Percentiles rank a stretch among this genome's conserved stretches.
phyloP scores from a whole-genome alignment of 2,888 invertebrate genomes.

The Clivina fossor region DNA sequence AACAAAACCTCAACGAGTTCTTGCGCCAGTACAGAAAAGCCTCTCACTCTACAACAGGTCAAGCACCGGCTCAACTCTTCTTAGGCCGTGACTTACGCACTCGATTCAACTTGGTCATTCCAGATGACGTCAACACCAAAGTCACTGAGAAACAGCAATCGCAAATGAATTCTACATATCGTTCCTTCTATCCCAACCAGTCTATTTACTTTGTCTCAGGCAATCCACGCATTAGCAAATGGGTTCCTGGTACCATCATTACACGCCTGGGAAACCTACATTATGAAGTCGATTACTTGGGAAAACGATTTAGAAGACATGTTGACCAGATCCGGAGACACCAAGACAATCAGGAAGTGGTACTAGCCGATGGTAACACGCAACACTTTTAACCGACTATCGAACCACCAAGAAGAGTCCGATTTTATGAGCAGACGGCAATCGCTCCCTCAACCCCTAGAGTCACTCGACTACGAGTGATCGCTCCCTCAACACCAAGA shows the following conservation, averaged over 20 bases:
- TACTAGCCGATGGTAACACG: no score
- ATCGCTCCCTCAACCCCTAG: no score
- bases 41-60: slow-evolving; percentile 29
- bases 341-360: no score
- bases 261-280: slow-evolving; percentile 27
- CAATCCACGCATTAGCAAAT: slow-evolving; percentile 25
- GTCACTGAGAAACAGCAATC: slow-evolving; percentile 27
- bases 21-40: slow-evolving; percentile 30
- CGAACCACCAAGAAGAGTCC: no score
- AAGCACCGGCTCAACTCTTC: slow-evolving; percentile 31
- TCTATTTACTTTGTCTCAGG: slow-evolving; percentile 24
- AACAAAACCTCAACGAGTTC: slow-evolving; percentile 19
- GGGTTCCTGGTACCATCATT: slow-evolving; percentile 27
- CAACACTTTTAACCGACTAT: no score
- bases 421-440: no score
- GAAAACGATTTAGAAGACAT: slow-evolving; percentile 21
- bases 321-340: slow-evolving; percentile 30
- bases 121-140: slow-evolving; percentile 2
- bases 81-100: slow-evolving; percentile 29
- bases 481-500: no score
- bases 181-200: neutral
- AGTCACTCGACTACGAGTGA: no score
- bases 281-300: slow-evolving; percentile 15
- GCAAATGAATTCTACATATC: slow-evolving; percentile 8
- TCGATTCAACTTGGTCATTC: slow-evolving; percentile 11